phyloP scores from a whole-genome alignment of 1,140 invertebrate genomes.

The Batillaria attramentaria region DNA sequence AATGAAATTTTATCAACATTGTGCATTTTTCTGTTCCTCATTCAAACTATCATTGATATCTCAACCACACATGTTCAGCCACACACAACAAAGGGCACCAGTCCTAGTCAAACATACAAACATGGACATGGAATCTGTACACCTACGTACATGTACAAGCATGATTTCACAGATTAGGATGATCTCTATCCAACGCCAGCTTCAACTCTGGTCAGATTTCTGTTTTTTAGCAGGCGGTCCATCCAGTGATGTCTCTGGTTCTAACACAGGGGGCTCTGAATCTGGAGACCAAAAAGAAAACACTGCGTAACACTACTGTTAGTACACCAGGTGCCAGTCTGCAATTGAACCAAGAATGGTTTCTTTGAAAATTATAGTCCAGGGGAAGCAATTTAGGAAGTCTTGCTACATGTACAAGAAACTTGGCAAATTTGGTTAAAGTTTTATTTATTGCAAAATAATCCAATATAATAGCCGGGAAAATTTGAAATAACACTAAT shows the following conservation, averaged over 20 bases:
- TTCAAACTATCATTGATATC: too few relatives aligned
- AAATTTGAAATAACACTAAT: not conserved
- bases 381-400: not conserved
- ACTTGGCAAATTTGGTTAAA: not conserved
- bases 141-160: too few relatives aligned
- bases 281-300: conserved; percentile 32
- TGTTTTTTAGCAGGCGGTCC: conserved; percentile 37
- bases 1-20: too few relatives aligned
- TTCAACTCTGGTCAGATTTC: conserved; percentile 31
- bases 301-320: not conserved
- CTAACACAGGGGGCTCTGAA: conserved; percentile 48
- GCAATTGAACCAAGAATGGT: too few relatives aligned
- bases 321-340: conserved; percentile 45
- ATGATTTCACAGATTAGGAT: too few relatives aligned
- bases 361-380: too few relatives aligned
- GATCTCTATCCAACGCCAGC: too few relatives aligned
- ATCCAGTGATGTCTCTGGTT: conserved; percentile 41
- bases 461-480: not conserved
- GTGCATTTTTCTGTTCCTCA: too few relatives aligned
- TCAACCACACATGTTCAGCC: too few relatives aligned
- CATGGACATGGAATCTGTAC: too few relatives aligned
- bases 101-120: too few relatives aligned
- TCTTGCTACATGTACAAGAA: not conserved
- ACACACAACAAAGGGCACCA: too few relatives aligned
- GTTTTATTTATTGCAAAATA: not conserved